Percentiles rank a stretch among this genome's conserved stretches.
Evolutionary conservation across 2,888 invertebrate genomes (phyloP).

Genomic region (Erpobdella octoculata): DNA sequence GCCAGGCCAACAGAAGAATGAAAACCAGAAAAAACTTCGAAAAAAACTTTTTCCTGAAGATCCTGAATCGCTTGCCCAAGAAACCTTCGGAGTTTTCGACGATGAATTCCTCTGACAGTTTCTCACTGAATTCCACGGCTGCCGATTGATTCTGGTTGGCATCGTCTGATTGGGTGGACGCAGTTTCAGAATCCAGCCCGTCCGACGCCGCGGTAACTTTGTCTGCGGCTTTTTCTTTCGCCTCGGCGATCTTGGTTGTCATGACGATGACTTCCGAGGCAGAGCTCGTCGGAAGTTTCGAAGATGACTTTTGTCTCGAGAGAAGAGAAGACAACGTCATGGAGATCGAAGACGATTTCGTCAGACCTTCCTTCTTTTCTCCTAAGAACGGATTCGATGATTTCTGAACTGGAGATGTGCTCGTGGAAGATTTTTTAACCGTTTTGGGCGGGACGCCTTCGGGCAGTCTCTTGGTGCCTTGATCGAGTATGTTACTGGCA

Average conservation of each 20-base stretch:
- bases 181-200: no score
- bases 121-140: not conserved
- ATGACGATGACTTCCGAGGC: not conserved
- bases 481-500: constrained; percentile 3
- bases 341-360: constrained; percentile 9
- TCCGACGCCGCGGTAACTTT: no score
- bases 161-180: not conserved
- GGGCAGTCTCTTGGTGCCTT: not conserved
- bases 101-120: not conserved
- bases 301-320: constrained; percentile 9
- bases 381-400: not conserved
- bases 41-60: not conserved
- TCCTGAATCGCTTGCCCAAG: not conserved
- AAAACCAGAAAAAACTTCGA: constrained; percentile 24
- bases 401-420: not conserved
- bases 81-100: not conserved
- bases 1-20: constrained; percentile 40
- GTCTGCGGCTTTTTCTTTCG: not conserved
- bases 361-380: constrained; percentile 9
- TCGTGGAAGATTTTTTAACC: constrained; percentile 8
- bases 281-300: not conserved
- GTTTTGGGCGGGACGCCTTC: not conserved
- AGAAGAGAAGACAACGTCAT: constrained; percentile 13
- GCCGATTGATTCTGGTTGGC: not conserved
- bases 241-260: not conserved